Base-by-base conservation (phyloP, 1,140 invertebrate genomes). In the Lasioglossum baleicum region DNA sequence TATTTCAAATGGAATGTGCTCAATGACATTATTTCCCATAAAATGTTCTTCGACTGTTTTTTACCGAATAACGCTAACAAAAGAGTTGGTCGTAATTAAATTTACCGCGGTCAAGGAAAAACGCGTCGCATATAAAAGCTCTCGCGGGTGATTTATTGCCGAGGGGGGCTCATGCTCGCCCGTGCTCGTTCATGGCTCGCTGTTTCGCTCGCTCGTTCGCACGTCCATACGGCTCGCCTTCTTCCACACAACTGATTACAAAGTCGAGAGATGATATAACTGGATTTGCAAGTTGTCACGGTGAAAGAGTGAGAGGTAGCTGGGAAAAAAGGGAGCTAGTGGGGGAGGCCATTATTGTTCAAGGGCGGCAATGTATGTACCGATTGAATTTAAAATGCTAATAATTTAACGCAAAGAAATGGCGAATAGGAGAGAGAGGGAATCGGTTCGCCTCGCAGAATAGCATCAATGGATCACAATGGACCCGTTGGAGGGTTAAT, bases 351-450 rank as follows among this genome's bases (percentile, higher is more conserved):
- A 87, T 86, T 87, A 82, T 72, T 75, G 82, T 76, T 86, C 85
- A 87, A 87, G 85, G 85, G 85, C 84, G 71, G 82, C 82, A 84
- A 82, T 86, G 68, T 81, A 82, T 86, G 68, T 81, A 67, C 80
- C 77, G 84, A 87, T 87, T 87, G 58, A 83, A 83, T 87, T 87
- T 83, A 83, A 87, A 87, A 87, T 83, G 84, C 68, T 79, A 86
- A 87, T 86, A 44, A 17, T 8, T 79, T 58, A 76, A 79, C 56
- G 53, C 44, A 64, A 58, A 85, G 74, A 86, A 85, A 86, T 83
- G 66, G 65, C 60, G 61, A 58, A 65, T 64, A 73, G 60, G 58
- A 72, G 44, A 7, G n/a, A 72, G 26, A 26, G 26, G 26, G 26
- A 35, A 4, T 35, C 35, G 35, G 35, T 1, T 35, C 35, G 35